Base-by-base conservation (phyloP, 2,113 vertebrate genomes). In the Trematomus loennbergii region DNA sequence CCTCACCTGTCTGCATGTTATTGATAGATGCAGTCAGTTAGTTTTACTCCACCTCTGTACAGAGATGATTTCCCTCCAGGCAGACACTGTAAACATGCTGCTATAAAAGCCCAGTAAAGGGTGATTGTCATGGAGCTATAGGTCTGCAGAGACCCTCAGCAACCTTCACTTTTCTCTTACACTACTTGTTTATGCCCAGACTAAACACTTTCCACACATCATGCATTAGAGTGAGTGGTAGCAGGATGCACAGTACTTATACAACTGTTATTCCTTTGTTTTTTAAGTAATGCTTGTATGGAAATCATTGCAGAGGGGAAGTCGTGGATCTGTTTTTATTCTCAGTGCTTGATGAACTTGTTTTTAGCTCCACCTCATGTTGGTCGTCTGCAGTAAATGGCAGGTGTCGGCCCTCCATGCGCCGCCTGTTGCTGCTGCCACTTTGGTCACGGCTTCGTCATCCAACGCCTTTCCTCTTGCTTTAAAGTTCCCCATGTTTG, bases 361-460 rank as follows among this genome's bases (percentile, higher is more conserved):
- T 48, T 20, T n/a, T 33, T 18, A 12, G 29, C 36, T 50, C 60
- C 16, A 1, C 20, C 46, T 12, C 59, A 29, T 49, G 72, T 60
- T 13, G 22, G 43, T 15, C 1, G 20, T 62, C 43, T 72, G 78
- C 15, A 49, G 57, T 85, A 73, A 83, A 91, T 77, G 75, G 74
- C 91, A 94, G 92, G 81, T 91, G 83, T 90, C 79, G 54, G 76
- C 76, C 78, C 82, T 18, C 12, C 83, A 5, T 48, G 29, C 9
- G 1, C 58, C 73, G 79, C 58, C 71, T 75, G 77, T 36, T 77
- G 18, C 81, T 53, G 54, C 66, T 2, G 68, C 69, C 62, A 25
- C 65, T 74, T 70, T 46, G 72, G 74, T 80, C 25, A 2, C 83
- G 45, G 62, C 55, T 77, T 79, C 84, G 46, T 88, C 69, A 78